Evolutionary conservation across 2,113 vertebrate species (phyloP), one percentile per base, ranked within the genome.

Genomic region (Channa argus): DNA sequence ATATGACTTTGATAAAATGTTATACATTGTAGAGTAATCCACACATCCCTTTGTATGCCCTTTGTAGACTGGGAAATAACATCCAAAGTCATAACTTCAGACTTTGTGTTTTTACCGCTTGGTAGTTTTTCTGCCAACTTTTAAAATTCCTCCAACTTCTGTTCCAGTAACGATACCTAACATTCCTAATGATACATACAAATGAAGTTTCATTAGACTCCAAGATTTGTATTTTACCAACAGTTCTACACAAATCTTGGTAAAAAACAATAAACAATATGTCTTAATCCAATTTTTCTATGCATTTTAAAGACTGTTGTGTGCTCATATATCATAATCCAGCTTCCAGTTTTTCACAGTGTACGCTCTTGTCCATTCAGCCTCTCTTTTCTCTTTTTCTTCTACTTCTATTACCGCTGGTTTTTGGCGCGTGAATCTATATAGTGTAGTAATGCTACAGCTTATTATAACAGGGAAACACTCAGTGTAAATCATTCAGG

Each of bases 401-500:
- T 43, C 71, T 14, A 41, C 66, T 79, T 84, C 78, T 71, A 86
- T 83, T 85, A 78, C 33, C 43, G 11, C 56, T 78, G 75, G n/a
- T 62, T 79, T 65, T 76, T 73, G 62, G 65, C 10, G 62, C 67
- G 36, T 86, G 77, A 82, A 87, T 63, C 81, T 71, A 86, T 85
- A 62, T 37, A 80, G 78, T 84, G 61, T 24, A 43, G 62, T 85
- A 79, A 79, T 75, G 69, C 82, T 64, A 46, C 64, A 59, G 72
- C 78, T 78, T 84, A 81, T 85, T 86, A 85, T 73, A 88, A 67
- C 41, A 3, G 46, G 24, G 70, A 74, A 84, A 73, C 75, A 82
- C 85, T 85, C 79, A 62, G 79, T 37, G 88, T 88, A 90, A 89
- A 89, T 92, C 87, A 88, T 88, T 77, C 77, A 41, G 62, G 82